These are phyloP conservation scores for Pygoscelis adeliae DNA, from an alignment of 2,113 vertebrate species.

Conservation along the genomic window DNA sequence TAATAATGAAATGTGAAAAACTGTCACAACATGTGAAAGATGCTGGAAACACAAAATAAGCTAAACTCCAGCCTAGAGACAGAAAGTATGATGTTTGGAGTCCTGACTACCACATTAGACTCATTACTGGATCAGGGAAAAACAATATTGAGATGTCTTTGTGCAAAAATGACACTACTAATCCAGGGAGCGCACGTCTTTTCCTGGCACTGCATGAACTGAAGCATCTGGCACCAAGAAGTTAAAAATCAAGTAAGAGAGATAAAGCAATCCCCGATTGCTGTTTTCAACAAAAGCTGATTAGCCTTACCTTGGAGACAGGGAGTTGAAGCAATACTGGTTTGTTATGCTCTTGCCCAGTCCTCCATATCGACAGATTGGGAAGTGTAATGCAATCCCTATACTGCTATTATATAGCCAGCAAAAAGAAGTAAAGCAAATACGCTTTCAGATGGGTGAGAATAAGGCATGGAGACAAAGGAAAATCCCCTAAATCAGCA, in stretches of 20 bases:
- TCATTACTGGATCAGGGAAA: background rate
- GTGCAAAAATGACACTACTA: background rate
- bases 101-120: background rate
- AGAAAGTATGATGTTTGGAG: background rate
- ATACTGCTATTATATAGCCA: background rate
- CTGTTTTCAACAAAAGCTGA: background rate
- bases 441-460: background rate
- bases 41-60: background rate
- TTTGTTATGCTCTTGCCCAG: background rate
- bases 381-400: background rate
- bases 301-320: constrained; percentile 26
- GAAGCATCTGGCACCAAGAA: background rate
- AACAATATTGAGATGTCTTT: background rate
- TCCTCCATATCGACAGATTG: background rate
- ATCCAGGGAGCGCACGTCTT: background rate
- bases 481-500: background rate
- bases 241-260: background rate
- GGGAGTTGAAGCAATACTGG: background rate
- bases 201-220: background rate
- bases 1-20: background rate
- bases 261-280: background rate
- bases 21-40: background rate
- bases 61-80: background rate
- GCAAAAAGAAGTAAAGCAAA: background rate
- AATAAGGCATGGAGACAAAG: background rate